phyloP scores from a whole-genome alignment of 2,113 vertebrate species.

The Pica pica region DNA sequence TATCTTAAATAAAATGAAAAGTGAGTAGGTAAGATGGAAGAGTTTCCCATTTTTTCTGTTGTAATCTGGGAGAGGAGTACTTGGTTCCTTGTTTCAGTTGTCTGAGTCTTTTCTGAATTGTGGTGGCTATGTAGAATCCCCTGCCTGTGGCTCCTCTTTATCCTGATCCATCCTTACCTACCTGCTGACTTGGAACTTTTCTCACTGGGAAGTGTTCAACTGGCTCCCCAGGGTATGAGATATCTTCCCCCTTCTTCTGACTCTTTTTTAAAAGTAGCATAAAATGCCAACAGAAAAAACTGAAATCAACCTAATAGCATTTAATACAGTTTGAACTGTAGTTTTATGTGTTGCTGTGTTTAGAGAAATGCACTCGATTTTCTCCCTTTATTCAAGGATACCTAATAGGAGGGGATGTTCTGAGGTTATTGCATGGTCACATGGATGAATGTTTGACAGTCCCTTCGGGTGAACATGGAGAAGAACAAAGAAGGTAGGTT shows the following conservation, averaged over 20 bases:
- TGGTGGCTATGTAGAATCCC: neutral
- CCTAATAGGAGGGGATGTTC: slow-evolving; percentile 92
- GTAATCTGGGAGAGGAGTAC: neutral
- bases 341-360: accelerated
- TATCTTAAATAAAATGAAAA: neutral
- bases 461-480: slow-evolving; percentile 89
- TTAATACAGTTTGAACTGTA: neutral
- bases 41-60: neutral
- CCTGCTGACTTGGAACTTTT: neutral
- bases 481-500: slow-evolving; percentile 90
- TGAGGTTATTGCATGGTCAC: slow-evolving; percentile 91
- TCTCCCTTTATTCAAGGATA: slow-evolving; percentile 76
- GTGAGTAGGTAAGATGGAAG: neutral
- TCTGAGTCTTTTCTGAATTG: neutral
- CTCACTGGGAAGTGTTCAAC: neutral
- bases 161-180: neutral
- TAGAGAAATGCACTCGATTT: neutral
- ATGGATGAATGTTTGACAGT: slow-evolving; percentile 98
- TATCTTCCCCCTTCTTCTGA: neutral
- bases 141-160: neutral
- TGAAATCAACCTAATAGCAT: neutral
- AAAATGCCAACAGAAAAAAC: neutral
- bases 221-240: neutral
- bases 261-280: neutral
- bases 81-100: neutral